Conservation (phyloP, 2,797 vertebrate genomes). For the Sciurus vulgaris region DNA sequence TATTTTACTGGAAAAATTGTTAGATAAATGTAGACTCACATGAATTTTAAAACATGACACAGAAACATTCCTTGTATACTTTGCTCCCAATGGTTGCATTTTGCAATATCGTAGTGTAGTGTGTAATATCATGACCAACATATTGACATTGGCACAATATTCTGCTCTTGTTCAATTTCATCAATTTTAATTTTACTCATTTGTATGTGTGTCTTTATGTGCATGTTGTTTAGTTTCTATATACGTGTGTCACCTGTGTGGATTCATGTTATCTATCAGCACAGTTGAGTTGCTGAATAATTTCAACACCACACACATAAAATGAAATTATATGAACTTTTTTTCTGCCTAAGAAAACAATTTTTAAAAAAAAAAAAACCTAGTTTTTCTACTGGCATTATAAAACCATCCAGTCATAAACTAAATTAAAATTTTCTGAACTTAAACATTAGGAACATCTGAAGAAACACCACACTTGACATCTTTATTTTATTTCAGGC, state of each 20-base stretch:
- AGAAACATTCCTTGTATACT: not conserved
- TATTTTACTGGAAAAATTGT: not conserved
- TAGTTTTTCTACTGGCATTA: not conserved
- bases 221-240: not conserved
- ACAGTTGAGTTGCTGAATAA: not conserved
- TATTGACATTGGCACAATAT: not conserved
- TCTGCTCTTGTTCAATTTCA: not conserved
- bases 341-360: not conserved
- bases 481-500: not conserved
- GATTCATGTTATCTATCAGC: not conserved
- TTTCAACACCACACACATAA: not conserved
- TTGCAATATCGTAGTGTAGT: not conserved
- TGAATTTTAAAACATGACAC: not conserved
- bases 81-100: not conserved
- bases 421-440: conserved; percentile 3
- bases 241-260: not conserved
- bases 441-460: not conserved
- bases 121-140: not conserved
- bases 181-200: not conserved
- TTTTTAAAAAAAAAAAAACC: not conserved
- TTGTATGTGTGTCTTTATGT: not conserved
- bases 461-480: not conserved
- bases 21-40: not conserved
- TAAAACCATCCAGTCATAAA: not conserved
- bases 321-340: conserved; percentile 15